Percentiles rank a stretch among this genome's conserved stretches.
These are phyloP conservation scores for Acleris holmiana DNA, from an alignment of 2,888 invertebrate genomes.

Conservation along the genomic window DNA sequence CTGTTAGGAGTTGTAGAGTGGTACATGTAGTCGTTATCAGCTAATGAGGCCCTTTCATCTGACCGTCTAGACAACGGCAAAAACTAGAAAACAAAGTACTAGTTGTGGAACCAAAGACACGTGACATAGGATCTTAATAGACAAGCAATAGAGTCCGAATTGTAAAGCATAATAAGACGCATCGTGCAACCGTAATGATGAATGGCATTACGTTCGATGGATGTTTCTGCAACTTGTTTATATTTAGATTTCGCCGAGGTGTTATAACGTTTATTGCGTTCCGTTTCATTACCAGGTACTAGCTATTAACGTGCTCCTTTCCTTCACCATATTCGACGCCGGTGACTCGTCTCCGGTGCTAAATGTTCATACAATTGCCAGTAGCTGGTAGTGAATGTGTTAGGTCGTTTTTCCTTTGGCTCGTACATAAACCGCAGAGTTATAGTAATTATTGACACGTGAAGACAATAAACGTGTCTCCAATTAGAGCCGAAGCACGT, in stretches of 20 bases:
- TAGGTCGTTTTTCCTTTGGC: neutral
- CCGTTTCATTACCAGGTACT: neutral
- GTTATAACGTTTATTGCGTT: slow-evolving; percentile 2
- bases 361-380: too few species aligned
- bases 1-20: slow-evolving; percentile 1
- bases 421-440: neutral
- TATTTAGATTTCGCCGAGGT: slow-evolving; percentile 1
- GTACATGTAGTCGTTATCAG: neutral
- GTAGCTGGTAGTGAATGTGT: too few species aligned
- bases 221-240: slow-evolving; percentile 12
- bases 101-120: neutral
- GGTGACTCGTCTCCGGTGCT: too few species aligned
- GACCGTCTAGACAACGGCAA: neutral
- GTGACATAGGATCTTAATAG: neutral
- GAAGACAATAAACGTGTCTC: slow-evolving; percentile 21
- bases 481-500: slow-evolving; percentile 20
- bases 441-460: slow-evolving; percentile 13
- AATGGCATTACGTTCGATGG: slow-evolving; percentile 15
- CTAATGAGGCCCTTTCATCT: slow-evolving; percentile 8
- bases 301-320: slow-evolving; percentile 3
- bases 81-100: neutral
- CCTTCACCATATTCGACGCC: too few species aligned
- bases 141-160: neutral
- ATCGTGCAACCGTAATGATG: slow-evolving; percentile 9
- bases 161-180: neutral